Percentiles rank a stretch among this genome's conserved stretches.
Conservation (phyloP, 2,797 vertebrate species). For the Centropyge bicolor region DNA sequence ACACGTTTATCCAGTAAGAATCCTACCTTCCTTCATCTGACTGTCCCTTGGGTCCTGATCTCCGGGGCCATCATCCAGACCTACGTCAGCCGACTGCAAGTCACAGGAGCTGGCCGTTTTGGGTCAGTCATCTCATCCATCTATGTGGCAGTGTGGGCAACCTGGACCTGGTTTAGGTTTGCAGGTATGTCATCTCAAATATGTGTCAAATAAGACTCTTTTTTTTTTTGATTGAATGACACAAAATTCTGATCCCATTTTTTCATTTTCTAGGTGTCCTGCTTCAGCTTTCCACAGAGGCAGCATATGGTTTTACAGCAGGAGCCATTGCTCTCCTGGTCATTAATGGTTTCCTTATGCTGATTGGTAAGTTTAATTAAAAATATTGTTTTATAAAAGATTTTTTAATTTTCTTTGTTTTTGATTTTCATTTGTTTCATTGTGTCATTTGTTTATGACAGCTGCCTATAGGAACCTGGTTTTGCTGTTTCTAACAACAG, state of each 20-base stretch:
- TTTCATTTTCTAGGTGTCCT: constrained; percentile 75
- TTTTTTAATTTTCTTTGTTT: neutral
- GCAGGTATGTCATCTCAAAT: constrained; percentile 81
- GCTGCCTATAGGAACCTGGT: constrained; percentile 87
- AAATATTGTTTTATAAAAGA: neutral
- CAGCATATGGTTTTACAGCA: constrained; percentile 84
- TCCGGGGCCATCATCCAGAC: constrained; percentile 87
- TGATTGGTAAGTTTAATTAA: constrained; percentile 84
- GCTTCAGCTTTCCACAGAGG: constrained; percentile 72
- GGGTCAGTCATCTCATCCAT: constrained; percentile 87
- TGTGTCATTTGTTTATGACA: constrained; percentile 67
- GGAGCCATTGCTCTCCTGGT: constrained; percentile 89
- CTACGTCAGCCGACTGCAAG: constrained; percentile 88
- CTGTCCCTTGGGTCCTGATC: constrained; percentile 89
- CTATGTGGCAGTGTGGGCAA: constrained; percentile 89
- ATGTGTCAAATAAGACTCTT: neutral
- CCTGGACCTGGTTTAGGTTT: constrained; percentile 91
- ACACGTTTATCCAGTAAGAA: constrained; percentile 7
- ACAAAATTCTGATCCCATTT: constrained; percentile 1
- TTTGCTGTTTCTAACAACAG: constrained; percentile 83
- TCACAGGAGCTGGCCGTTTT: constrained; percentile 83
- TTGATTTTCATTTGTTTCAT: constrained; percentile 3
- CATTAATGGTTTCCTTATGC: constrained; percentile 87
- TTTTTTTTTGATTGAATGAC: neutral
- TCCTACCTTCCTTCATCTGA: constrained; percentile 79